A percentile compares a stretch with the other conserved stretches of the same genome.
phyloP scores from a whole-genome alignment of 2,888 invertebrate species.

The Dynastes hyllus region DNA sequence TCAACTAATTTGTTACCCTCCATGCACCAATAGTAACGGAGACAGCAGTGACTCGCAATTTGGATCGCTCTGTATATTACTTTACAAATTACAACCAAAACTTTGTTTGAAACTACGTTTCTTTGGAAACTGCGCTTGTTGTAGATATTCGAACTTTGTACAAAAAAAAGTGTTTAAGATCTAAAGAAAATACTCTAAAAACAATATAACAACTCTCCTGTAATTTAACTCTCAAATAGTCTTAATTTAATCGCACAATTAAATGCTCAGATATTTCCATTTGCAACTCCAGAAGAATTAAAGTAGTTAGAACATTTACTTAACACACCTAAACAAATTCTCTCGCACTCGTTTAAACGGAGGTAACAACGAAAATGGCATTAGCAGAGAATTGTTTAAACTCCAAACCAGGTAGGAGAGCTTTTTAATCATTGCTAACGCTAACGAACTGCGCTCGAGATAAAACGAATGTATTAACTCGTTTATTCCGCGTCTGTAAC shows the following conservation, averaged over 20 bases:
- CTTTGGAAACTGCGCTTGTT: too few relatives aligned
- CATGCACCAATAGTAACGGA: too few relatives aligned
- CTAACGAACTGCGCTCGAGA: slow-evolving; percentile 63
- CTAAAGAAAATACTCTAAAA: too few relatives aligned
- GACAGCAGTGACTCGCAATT: too few relatives aligned
- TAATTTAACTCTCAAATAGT: background rate
- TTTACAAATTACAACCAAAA: too few relatives aligned
- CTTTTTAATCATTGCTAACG: slow-evolving; percentile 61
- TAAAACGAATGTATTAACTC: slow-evolving; percentile 64
- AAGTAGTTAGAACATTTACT: background rate
- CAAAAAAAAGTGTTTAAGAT: too few relatives aligned
- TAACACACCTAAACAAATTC: background rate
- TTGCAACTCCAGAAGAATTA: background rate
- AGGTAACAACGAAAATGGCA: background rate
- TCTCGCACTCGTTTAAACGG: slow-evolving; percentile 11
- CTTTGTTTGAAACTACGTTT: too few relatives aligned
- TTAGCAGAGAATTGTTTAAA: slow-evolving; percentile 50
- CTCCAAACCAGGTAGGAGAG: slow-evolving; percentile 36
- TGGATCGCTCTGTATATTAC: too few relatives aligned
- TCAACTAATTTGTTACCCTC: too few relatives aligned
- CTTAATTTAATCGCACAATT: background rate
- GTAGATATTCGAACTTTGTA: too few relatives aligned
- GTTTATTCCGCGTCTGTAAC: slow-evolving; percentile 59
- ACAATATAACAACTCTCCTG: too few relatives aligned
- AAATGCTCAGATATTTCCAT: background rate